Conservation (phyloP, 2,113 vertebrate species). For the Leptobrachium ailaonicum region DNA sequence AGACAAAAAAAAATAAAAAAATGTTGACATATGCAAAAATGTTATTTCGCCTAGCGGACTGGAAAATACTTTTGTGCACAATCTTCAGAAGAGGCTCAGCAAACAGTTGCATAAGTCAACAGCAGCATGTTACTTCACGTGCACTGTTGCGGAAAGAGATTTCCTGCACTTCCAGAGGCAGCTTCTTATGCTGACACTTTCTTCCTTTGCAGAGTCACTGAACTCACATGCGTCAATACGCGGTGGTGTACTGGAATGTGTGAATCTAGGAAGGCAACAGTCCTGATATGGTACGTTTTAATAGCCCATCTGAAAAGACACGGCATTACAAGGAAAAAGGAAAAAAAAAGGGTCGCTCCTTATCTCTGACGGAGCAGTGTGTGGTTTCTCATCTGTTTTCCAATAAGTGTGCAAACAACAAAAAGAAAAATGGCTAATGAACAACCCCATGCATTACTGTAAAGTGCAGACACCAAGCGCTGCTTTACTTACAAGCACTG, state of each 20-base stretch:
- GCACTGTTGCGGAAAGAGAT: slow-evolving; percentile 59
- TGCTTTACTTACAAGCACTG: slow-evolving; percentile 66
- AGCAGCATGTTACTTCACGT: slow-evolving; percentile 55
- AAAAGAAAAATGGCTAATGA: slow-evolving; percentile 8
- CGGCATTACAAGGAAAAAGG: slow-evolving; percentile 36
- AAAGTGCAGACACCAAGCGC: slow-evolving; percentile 65
- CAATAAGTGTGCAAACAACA: slow-evolving; percentile 71
- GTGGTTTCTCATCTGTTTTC: slow-evolving; percentile 52
- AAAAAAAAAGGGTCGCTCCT: slow-evolving; percentile 47
- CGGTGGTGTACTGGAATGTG: slow-evolving; percentile 36
- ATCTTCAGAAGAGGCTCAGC: slow-evolving; percentile 52
- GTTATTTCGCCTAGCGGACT: slow-evolving; percentile 52
- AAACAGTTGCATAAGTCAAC: slow-evolving; percentile 53
- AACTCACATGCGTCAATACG: slow-evolving; percentile 42
- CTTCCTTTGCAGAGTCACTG: background rate
- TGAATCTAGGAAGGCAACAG: slow-evolving; percentile 54
- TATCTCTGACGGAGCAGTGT: slow-evolving; percentile 42
- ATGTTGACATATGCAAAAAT: slow-evolving; percentile 53
- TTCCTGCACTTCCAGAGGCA: slow-evolving; percentile 60
- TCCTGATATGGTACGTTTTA: slow-evolving; percentile 55
- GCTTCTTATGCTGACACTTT: slow-evolving; percentile 57
- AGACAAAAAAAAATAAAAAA: slow-evolving; percentile 40
- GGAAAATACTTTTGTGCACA: slow-evolving; percentile 55
- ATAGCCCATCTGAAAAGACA: slow-evolving; percentile 45
- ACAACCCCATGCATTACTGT: slow-evolving; percentile 53